Evolutionary conservation across 2,797 vertebrate genomes (phyloP).

Genomic region (Cirrhinus molitorella): DNA sequence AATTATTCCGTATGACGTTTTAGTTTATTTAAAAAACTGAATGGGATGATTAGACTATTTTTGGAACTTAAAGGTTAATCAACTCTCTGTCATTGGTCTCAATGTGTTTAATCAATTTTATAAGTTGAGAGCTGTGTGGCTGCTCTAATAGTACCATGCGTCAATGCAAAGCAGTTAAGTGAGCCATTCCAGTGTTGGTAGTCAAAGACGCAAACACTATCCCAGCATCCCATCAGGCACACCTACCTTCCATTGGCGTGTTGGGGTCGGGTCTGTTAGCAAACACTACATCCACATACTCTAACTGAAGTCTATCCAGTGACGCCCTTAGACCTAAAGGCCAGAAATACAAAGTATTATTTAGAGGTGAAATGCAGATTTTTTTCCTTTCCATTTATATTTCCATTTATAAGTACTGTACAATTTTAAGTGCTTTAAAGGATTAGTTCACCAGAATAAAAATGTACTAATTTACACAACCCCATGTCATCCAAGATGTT

Average conservation of each 20-base stretch:
- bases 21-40: not conserved
- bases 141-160: conserved; percentile 27
- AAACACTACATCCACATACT: conserved; percentile 94
- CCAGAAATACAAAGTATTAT: conserved; percentile 13
- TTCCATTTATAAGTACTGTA: no score
- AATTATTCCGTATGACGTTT: not conserved
- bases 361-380: not conserved
- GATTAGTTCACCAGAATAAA: no score
- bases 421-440: no score
- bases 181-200: conserved; percentile 38
- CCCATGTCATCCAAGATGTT: no score
- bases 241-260: conserved; percentile 95
- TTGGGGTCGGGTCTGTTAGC: conserved; percentile 94
- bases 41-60: not conserved
- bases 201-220: not conserved
- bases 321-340: conserved; percentile 88
- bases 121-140: not conserved
- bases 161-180: conserved; percentile 36
- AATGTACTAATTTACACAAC: no score
- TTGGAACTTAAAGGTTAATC: not conserved
- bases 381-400: not conserved
- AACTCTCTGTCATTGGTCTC: not conserved
- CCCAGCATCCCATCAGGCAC: conserved; percentile 15
- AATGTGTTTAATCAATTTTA: not conserved
- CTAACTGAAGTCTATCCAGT: conserved; percentile 89